Conservation (phyloP, 2,113 vertebrate genomes). For the Mormyrus iriodes region DNA sequence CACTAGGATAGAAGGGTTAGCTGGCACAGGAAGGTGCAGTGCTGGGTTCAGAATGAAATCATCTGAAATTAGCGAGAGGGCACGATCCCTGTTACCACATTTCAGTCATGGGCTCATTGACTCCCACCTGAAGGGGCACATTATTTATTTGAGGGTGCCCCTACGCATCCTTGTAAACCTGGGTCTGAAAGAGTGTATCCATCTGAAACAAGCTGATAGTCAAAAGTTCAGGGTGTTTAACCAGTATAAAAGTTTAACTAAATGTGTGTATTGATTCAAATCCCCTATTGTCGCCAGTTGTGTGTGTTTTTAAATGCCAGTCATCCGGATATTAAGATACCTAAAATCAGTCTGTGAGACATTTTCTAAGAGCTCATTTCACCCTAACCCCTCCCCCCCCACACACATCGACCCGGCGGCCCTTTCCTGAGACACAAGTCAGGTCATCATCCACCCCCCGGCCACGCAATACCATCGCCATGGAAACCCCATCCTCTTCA, state of each 20-base stretch:
- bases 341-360: not conserved
- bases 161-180: not conserved
- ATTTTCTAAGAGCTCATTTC: not conserved
- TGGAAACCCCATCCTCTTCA: constrained; percentile 2
- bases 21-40: not conserved
- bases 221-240: not conserved
- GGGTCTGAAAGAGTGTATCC: not conserved
- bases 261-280: not conserved
- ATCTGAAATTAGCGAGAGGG: not conserved
- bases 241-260: not conserved
- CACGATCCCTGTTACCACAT: not conserved
- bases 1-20: not conserved
- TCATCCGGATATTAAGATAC: not conserved
- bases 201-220: not conserved
- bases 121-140: not conserved
- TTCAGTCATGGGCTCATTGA: not conserved
- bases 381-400: not conserved
- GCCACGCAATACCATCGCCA: not conserved
- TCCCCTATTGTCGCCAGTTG: not conserved
- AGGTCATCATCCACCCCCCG: not conserved
- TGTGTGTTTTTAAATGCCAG: not conserved
- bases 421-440: not conserved
- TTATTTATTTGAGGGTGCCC: not conserved
- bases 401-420: not conserved
- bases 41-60: not conserved